A percentile compares a stretch with the other conserved stretches of the same genome.
Evolutionary conservation across 1,140 invertebrate species (phyloP).

Genomic region (Forficula auricularia): DNA sequence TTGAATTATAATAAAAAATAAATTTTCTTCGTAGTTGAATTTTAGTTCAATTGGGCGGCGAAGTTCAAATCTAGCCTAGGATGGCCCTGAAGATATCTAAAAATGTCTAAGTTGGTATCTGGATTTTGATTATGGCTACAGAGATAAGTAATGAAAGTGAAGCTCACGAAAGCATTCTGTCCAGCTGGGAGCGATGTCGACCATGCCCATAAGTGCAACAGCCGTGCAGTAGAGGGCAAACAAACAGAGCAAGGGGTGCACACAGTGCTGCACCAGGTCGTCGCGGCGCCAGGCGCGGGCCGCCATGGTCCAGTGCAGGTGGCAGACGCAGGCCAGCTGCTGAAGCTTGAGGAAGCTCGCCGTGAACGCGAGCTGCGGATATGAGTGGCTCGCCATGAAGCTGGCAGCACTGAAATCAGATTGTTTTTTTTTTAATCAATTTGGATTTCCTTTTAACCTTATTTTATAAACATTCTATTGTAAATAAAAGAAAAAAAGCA

Average conservation of each 20-base stretch:
- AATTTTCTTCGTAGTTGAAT: too few species aligned
- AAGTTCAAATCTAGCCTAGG: too few species aligned
- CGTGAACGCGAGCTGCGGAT: slow-evolving; percentile 30
- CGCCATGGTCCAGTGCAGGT: slow-evolving; percentile 33
- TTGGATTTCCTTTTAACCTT: too few species aligned
- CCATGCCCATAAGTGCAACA: slow-evolving; percentile 30
- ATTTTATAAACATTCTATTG: too few species aligned
- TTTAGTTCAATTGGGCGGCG: too few species aligned
- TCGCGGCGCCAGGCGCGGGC: slow-evolving; percentile 30
- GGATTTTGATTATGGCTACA: too few species aligned
- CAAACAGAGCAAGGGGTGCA: slow-evolving; percentile 23
- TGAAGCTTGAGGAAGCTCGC: slow-evolving; percentile 31
- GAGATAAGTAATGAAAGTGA: too few species aligned
- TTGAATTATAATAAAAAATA: too few species aligned
- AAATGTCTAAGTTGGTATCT: too few species aligned
- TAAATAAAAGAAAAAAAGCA: too few species aligned
- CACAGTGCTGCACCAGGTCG: slow-evolving; percentile 26
- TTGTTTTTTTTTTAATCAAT: slow-evolving; percentile 8
- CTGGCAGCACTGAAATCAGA: slow-evolving; percentile 26
- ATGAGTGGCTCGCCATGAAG: slow-evolving; percentile 27
- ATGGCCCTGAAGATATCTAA: too few species aligned
- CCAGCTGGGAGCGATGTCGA: slow-evolving; percentile 28
- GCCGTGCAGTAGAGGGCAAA: slow-evolving; percentile 30
- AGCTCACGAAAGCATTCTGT: slow-evolving; percentile 33
- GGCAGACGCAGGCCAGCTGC: slow-evolving; percentile 32